These are phyloP conservation scores for Nemotelus pantherinus DNA, from an alignment of 2,888 invertebrate genomes.

Conservation along the genomic window DNA sequence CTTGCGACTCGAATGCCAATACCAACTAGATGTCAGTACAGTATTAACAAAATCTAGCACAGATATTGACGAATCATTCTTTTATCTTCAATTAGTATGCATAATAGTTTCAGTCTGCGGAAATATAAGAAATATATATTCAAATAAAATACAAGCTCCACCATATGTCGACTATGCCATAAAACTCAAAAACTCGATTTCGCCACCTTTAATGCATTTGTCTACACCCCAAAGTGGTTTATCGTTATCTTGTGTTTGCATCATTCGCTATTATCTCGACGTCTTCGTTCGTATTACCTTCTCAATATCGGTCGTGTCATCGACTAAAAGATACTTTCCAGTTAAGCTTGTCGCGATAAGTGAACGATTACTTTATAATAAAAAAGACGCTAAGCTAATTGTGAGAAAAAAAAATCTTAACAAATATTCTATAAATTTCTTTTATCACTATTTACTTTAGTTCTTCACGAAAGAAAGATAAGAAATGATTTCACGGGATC, in stretches of 20 bases:
- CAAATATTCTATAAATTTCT: not conserved
- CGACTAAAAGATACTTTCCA: conserved; percentile 17
- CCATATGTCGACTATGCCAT: no score
- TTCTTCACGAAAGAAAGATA: conserved; percentile 37
- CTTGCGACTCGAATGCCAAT: no score
- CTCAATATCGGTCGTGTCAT: not conserved
- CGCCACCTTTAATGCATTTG: conserved; percentile 30
- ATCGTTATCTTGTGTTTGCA: not conserved
- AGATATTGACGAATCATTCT: no score
- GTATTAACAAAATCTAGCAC: no score
- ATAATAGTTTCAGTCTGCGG: no score
- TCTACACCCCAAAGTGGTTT: not conserved
- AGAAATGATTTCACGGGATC: conserved; percentile 42
- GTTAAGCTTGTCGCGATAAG: not conserved
- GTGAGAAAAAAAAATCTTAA: not conserved
- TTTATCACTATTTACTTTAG: not conserved
- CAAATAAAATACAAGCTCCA: no score
- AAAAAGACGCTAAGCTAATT: not conserved
- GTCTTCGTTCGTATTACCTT: not conserved
- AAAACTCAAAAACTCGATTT: not conserved
- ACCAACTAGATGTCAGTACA: no score
- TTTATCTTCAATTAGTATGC: not conserved
- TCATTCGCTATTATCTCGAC: not conserved
- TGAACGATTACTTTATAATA: not conserved
- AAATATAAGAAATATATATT: not conserved